These are phyloP conservation scores for Lycopodina hypogea DNA, from an alignment of 37 sponge, comb jelly and placozoan species.

Conservation along the genomic window DNA sequence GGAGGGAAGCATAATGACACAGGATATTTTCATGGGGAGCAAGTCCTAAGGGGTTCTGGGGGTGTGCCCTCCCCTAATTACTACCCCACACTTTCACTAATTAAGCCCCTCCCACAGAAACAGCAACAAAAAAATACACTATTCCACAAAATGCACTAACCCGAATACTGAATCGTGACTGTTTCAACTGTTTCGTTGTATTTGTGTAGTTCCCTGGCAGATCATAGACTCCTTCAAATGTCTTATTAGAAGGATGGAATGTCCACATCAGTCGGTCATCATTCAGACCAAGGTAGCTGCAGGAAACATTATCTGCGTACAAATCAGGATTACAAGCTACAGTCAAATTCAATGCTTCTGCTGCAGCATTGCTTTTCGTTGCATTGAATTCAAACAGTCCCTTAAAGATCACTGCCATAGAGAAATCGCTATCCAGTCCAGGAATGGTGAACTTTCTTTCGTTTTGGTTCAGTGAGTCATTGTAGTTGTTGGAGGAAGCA, in stretches of 20 bases:
- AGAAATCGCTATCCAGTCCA: constrained; percentile 19
- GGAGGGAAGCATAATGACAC: too few species aligned
- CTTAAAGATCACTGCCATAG: constrained; percentile 52
- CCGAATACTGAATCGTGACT: too few species aligned
- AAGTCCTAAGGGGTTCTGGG: too few species aligned
- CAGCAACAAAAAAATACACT: too few species aligned
- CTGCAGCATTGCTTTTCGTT: neutral
- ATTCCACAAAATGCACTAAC: too few species aligned
- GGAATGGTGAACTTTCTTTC: constrained; percentile 35
- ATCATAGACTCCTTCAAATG: neutral
- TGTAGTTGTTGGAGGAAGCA: neutral
- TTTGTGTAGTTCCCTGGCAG: too few species aligned
- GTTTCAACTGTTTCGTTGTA: too few species aligned
- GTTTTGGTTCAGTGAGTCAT: constrained; percentile 2
- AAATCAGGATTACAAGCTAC: neutral
- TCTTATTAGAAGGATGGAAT: neutral
- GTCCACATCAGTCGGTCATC: constrained; percentile 18
- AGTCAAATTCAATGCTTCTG: neutral
- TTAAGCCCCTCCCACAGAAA: too few species aligned
- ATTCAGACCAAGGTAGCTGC: neutral
- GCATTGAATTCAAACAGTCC: constrained; percentile 55
- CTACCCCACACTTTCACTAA: too few species aligned
- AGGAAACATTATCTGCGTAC: neutral
- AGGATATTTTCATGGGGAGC: too few species aligned
- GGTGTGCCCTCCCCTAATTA: too few species aligned